These are phyloP conservation scores for Chionoecetes opilio DNA, from an alignment of 1,140 invertebrate genomes.

Conservation along the genomic window DNA sequence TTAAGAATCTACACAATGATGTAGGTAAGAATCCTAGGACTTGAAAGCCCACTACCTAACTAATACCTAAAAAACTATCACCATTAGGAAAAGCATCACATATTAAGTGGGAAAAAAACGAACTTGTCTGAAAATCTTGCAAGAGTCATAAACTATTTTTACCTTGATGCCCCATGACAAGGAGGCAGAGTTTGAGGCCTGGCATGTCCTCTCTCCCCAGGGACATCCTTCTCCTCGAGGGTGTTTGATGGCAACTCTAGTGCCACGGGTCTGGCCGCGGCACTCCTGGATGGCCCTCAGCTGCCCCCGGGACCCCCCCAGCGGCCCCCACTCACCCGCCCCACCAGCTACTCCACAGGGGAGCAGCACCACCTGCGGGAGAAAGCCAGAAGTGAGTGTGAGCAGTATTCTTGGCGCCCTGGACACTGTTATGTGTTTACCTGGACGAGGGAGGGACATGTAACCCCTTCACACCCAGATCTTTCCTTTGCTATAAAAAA, in stretches of 20 bases:
- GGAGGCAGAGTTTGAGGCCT: neutral
- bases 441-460: too few relatives aligned
- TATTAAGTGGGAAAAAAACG: too few relatives aligned
- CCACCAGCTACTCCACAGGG: conserved; percentile 81
- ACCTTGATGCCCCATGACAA: neutral
- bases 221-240: conserved; percentile 76
- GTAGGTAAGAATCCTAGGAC: too few relatives aligned
- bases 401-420: neutral
- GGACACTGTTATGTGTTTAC: too few relatives aligned
- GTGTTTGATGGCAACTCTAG: conserved; percentile 68
- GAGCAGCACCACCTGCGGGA: conserved; percentile 79
- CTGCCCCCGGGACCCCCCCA: conserved; percentile 73
- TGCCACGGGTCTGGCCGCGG: conserved; percentile 76
- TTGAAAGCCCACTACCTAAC: too few relatives aligned
- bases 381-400: conserved; percentile 79
- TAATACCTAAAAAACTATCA: too few relatives aligned
- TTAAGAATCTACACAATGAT: too few relatives aligned
- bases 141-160: too few relatives aligned
- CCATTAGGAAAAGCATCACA: too few relatives aligned
- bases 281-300: conserved; percentile 73
- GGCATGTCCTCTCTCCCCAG: conserved; percentile 38
- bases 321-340: conserved; percentile 80
- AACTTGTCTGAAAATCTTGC: too few relatives aligned
- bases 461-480: too few relatives aligned
- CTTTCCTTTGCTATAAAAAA: too few relatives aligned